phyloP scores from a whole-genome alignment of 2,113 vertebrate genomes.

The Hypanus sabinus region DNA sequence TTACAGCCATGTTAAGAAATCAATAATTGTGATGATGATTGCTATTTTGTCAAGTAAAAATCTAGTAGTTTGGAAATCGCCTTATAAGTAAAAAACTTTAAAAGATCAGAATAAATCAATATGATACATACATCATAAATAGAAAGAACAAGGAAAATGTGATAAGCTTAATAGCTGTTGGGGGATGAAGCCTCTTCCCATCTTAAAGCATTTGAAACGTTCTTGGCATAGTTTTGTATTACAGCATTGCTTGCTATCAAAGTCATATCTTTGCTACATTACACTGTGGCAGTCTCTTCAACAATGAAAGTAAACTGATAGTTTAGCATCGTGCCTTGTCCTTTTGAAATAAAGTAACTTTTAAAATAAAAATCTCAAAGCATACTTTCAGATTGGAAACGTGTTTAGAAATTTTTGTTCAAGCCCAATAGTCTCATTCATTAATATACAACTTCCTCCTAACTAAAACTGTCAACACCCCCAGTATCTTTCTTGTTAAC shows the following conservation, averaged over 20 bases:
- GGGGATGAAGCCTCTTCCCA: neutral
- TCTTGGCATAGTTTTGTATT: neutral
- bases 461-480: neutral
- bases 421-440: neutral
- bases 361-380: neutral
- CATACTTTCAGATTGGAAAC: constrained; percentile 1
- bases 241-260: neutral
- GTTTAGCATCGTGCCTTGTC: neutral
- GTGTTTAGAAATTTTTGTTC: neutral
- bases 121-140: neutral
- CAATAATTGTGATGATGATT: neutral
- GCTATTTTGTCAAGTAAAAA: neutral
- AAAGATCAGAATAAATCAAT: neutral
- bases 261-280: neutral
- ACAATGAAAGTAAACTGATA: neutral
- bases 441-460: neutral
- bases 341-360: neutral
- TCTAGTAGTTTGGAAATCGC: neutral
- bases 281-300: neutral
- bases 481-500: neutral
- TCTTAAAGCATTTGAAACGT: neutral
- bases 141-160: neutral
- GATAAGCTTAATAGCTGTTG: neutral
- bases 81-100: neutral
- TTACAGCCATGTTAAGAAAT: neutral